These are phyloP conservation scores for Perizoma flavofasciatum DNA, from an alignment of 2,888 invertebrate genomes.

Conservation along the genomic window DNA sequence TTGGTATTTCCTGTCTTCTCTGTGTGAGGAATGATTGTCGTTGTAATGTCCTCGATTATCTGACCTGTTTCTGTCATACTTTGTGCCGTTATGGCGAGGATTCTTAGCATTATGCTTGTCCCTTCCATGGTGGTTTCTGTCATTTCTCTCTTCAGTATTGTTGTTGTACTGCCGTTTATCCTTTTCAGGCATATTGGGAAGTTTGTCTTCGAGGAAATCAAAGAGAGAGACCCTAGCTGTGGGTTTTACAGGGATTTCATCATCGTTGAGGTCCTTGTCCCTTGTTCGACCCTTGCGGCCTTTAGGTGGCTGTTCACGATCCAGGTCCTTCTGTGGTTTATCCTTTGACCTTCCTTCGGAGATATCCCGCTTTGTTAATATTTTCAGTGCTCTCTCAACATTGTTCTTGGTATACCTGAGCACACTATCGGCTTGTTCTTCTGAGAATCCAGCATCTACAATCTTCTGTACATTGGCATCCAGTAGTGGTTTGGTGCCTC, in stretches of 20 bases:
- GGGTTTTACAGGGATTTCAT: constrained; percentile 87
- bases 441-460: constrained; percentile 90
- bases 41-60: constrained; percentile 68
- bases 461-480: constrained; percentile 91
- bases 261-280: constrained; percentile 75
- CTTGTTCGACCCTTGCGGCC: constrained; percentile 66
- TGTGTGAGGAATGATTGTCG: constrained; percentile 59
- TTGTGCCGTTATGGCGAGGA: constrained; percentile 59
- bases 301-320: constrained; percentile 71
- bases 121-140: constrained; percentile 60
- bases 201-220: constrained; percentile 92
- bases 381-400: constrained; percentile 88
- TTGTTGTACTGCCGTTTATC: constrained; percentile 59
- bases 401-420: constrained; percentile 88
- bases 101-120: constrained; percentile 67
- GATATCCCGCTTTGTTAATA: constrained; percentile 84
- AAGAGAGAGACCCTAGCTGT: constrained; percentile 91
- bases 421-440: constrained; percentile 90
- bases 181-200: constrained; percentile 83
- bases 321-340: constrained; percentile 61
- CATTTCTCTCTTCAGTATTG: constrained; percentile 62
- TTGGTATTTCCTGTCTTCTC: constrained; percentile 73
- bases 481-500: constrained; percentile 86
- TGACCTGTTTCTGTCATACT: constrained; percentile 63
- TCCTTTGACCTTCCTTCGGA: constrained; percentile 75